Evolutionary conservation across 2,797 vertebrate genomes (phyloP).

Genomic region (Pseudopleuronectes americanus): DNA sequence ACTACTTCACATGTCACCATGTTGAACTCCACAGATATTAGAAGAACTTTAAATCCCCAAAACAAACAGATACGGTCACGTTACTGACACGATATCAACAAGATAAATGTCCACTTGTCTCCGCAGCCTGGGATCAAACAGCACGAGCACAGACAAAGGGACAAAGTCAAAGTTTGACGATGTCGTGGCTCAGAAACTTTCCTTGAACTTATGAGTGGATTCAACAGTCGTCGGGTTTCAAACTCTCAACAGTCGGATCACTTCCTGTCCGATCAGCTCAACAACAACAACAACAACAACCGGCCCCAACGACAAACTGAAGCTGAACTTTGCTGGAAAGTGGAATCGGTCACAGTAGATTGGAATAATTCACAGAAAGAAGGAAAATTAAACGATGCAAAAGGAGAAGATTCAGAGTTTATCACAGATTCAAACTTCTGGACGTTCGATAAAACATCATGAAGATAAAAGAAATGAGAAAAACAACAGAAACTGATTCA

Average conservation of each 20-base stretch:
- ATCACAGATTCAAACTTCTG: too few relatives aligned
- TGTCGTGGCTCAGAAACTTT: not conserved
- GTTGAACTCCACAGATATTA: not conserved
- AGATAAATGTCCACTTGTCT: conserved; percentile 20
- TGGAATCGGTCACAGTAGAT: conserved; percentile 31
- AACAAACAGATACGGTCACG: conserved; percentile 19
- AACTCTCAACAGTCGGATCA: too few relatives aligned
- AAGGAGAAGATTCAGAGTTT: not conserved
- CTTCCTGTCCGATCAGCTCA: too few relatives aligned
- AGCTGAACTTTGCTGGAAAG: conserved; percentile 2
- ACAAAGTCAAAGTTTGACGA: too few relatives aligned
- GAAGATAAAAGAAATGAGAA: too few relatives aligned
- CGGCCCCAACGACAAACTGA: too few relatives aligned
- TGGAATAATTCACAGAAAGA: conserved; percentile 2
- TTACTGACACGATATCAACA: not conserved
- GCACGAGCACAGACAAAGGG: too few relatives aligned
- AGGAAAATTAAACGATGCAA: too few relatives aligned
- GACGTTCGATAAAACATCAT: conserved; percentile 11
- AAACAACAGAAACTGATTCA: too few relatives aligned
- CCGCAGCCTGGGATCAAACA: too few relatives aligned
- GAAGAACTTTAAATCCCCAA: not conserved
- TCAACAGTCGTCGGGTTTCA: not conserved
- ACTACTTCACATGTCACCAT: not conserved
- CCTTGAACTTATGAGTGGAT: not conserved
- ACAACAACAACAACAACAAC: too few relatives aligned